These are phyloP conservation scores for Catocala fraxini DNA, from an alignment of 2,888 invertebrate genomes.

Conservation along the genomic window DNA sequence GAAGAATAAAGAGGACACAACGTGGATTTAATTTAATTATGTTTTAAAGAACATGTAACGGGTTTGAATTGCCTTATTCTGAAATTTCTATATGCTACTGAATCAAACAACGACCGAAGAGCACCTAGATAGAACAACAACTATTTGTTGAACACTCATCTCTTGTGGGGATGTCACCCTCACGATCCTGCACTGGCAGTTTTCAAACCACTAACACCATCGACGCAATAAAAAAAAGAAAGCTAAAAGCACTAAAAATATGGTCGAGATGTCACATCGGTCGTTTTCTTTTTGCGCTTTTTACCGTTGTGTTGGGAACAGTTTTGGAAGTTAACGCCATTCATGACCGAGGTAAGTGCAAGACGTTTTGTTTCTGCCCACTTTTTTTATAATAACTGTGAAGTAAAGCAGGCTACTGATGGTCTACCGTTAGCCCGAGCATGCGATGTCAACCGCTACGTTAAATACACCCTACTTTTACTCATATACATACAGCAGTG, in stretches of 20 bases:
- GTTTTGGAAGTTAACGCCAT: conserved; percentile 30
- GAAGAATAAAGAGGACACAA: no score
- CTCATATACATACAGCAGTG: no score
- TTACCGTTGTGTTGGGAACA: conserved; percentile 14
- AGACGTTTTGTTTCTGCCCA: conserved; percentile 50
- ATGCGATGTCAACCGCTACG: conserved; percentile 76
- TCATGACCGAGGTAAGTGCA: conserved; percentile 39
- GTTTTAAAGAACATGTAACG: no score
- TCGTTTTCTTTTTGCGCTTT: conserved; percentile 10
- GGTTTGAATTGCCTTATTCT: no score
- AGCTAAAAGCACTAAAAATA: not conserved
- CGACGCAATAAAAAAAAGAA: not conserved
- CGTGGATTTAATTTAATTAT: no score
- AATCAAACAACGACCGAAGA: no score
- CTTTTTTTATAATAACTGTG: conserved; percentile 66
- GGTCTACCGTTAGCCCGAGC: conserved; percentile 71
- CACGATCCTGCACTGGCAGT: no score
- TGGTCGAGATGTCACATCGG: not conserved
- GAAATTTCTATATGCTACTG: no score
- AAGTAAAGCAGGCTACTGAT: conserved; percentile 67
- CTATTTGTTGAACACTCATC: no score
- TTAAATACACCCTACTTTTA: conserved; percentile 49
- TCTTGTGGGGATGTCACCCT: no score
- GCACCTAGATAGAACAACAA: no score
- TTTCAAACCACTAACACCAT: not conserved